These are phyloP conservation scores for Villa cingulata DNA, from an alignment of 2,888 invertebrate genomes.

Conservation along the genomic window DNA sequence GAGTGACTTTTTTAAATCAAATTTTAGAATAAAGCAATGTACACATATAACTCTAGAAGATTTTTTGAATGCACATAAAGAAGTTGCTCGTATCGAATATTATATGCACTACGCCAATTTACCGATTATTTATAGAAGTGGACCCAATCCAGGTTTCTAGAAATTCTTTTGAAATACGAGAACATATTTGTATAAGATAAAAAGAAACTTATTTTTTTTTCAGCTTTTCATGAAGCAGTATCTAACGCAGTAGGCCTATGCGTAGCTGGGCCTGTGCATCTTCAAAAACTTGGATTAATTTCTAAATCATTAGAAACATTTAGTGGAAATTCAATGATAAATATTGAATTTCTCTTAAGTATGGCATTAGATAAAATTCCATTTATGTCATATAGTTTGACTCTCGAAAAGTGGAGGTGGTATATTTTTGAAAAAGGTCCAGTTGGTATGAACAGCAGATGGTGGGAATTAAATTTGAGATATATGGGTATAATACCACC, in stretches of 20 bases:
- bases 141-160: conserved; percentile 63
- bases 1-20: background rate
- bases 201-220: conserved; percentile 14
- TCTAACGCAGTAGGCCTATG: conserved; percentile 68
- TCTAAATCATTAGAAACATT: conserved; percentile 42
- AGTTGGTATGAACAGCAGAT: conserved; percentile 53
- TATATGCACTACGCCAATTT: conserved; percentile 65
- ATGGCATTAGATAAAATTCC: conserved; percentile 68
- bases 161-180: background rate
- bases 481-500: conserved; percentile 67
- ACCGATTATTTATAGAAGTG: conserved; percentile 61
- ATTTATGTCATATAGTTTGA: conserved; percentile 64
- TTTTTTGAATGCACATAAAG: conserved; percentile 63
- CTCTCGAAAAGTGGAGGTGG: conserved; percentile 77
- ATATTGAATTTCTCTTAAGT: conserved; percentile 44
- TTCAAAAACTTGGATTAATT: conserved; percentile 55
- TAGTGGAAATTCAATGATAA: conserved; percentile 19
- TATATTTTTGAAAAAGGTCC: conserved; percentile 62
- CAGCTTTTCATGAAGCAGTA: conserved; percentile 76
- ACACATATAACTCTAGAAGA: conserved; percentile 66
- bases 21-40: conserved; percentile 62
- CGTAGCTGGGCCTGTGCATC: conserved; percentile 60
- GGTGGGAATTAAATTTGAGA: conserved; percentile 61
- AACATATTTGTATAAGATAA: too few relatives aligned
- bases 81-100: conserved; percentile 73